Evolutionary conservation across 2,113 vertebrate species (phyloP).

Genomic region (Antechinus flavipes): DNA sequence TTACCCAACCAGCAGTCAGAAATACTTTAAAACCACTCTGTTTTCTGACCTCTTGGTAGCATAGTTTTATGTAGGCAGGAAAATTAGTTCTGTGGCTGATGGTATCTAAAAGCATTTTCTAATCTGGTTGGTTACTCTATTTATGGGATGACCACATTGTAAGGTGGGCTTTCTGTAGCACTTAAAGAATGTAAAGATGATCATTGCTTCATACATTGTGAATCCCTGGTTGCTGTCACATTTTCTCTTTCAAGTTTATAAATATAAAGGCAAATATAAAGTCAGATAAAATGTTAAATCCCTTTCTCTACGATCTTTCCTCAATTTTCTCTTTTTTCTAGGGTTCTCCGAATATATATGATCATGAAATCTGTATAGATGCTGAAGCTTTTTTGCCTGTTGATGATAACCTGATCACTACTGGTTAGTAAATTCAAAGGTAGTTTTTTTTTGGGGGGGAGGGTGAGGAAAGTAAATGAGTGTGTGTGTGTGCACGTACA

Average conservation of each 20-base stretch:
- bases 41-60: constrained; percentile 28
- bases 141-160: not conserved
- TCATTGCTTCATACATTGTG: not conserved
- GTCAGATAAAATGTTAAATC: not conserved
- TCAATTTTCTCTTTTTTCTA: constrained; percentile 65
- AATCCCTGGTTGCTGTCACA: constrained; percentile 5
- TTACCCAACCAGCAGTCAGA: not conserved
- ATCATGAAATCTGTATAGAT: constrained; percentile 90
- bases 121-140: not conserved
- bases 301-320: not conserved
- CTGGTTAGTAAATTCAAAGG: constrained; percentile 83
- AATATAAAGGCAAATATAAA: constrained; percentile 37
- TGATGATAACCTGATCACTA: constrained; percentile 89
- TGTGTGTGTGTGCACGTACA: not conserved
- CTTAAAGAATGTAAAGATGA: not conserved
- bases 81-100: not conserved
- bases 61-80: constrained; percentile 15
- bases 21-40: not conserved
- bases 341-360: constrained; percentile 89
- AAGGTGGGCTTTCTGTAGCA: not conserved
- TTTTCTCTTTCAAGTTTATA: constrained; percentile 34
- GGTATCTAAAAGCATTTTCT: constrained; percentile 21
- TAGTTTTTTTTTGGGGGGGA: not conserved
- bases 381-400: constrained; percentile 92
- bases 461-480: not conserved